Base-by-base conservation (phyloP, 1,140 invertebrate genomes). In the Vanessa tameamea region DNA sequence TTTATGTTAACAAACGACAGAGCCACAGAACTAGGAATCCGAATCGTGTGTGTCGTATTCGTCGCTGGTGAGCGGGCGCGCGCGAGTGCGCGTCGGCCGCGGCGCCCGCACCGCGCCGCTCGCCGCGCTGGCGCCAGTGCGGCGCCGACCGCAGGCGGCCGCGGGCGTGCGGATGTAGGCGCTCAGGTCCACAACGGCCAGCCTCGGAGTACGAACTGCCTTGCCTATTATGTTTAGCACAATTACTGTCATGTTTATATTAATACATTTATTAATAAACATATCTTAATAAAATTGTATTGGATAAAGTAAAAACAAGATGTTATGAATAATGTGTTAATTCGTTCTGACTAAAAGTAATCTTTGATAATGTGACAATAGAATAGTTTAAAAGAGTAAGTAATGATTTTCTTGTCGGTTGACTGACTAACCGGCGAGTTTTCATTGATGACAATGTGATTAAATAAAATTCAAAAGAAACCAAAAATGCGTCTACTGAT, bases 31-130 rank as follows among this genome's bases (percentile, higher is more conserved):
- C 73, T 79, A 87, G 7, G 79, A 87, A 69, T 90, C 88, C 0
- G 88, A 87, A 43, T 90, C 88, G 11, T 87, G 86, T 8, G 90
- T 92, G 55, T 91, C 87, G 70, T 90, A 92, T 69, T 92, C 90
- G 69, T 92, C 90, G 79, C 90, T 92, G 16, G 90, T 92, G 69
- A 81, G 76, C 12, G 82, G 73, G 14, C 53, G 43, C 84, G 83
- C 48, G 80, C 55, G 0, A 80, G 80, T 0, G 37, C 87, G 77
- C 6, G 83, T 75, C 2, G 79, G 75, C 2, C 82, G 80, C 15
- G 73, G 14, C 48, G 50, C 31, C 12, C 66, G 72, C 53, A 23
- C 43, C 15, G 31, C 37, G 14, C 3, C 37, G 81, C 69, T 7
- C 81, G 59, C 43, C 66, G 64, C n/a, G 69, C 43, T 9, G 7